Evolutionary conservation across 2,797 vertebrate species (phyloP), one percentile per base, ranked within the genome.

Genomic region (Falco berigora): DNA sequence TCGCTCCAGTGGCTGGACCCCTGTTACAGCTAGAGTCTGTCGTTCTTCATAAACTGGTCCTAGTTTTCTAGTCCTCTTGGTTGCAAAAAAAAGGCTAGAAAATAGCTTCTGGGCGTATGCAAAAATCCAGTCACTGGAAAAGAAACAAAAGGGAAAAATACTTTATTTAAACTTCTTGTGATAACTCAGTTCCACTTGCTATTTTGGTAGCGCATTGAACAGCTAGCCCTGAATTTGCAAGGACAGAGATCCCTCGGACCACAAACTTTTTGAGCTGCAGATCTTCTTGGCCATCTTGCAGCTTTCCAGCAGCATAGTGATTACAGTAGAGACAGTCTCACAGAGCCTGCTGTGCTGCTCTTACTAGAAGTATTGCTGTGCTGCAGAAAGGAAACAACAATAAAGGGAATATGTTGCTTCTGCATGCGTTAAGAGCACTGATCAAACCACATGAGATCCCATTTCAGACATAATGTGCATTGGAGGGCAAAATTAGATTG

Each of bases 401-500:
- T 97, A 87, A 97, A 97, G 96, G 92, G 83, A 96, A 97, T 63
- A 86, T 97, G 95, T 97, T 98, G 97, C 97, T 98, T 96, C 97
- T 97, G 98, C 97, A 97, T 97, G 97, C 91, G 73, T 96, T 96
- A 89, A 64, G 98, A 98, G 97, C 94, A 96, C 98, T 77, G 74
- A 97, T 98, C 98, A 98, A 98, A 96, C 98, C 98, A 97, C 98
- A 98, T 98, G 98, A 98, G 98, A 98, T 98, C 98, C 98, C 98
- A 98, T 98, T 98, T 97, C 91, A 92, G 94, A 96, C 98, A 97
- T 98, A 98, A 98, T 98, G 98, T 98, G 98, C 98, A 98, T 98
- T 98, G 95, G 98, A 98, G 98, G 98, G 98, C 98, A 98, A 98
- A 98, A 98, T 98, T 98, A 98, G 98, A 98, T 98, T 98, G 98